These are phyloP conservation scores for Spodoptera littoralis DNA, from an alignment of 2,888 invertebrate species.

Conservation along the genomic window DNA sequence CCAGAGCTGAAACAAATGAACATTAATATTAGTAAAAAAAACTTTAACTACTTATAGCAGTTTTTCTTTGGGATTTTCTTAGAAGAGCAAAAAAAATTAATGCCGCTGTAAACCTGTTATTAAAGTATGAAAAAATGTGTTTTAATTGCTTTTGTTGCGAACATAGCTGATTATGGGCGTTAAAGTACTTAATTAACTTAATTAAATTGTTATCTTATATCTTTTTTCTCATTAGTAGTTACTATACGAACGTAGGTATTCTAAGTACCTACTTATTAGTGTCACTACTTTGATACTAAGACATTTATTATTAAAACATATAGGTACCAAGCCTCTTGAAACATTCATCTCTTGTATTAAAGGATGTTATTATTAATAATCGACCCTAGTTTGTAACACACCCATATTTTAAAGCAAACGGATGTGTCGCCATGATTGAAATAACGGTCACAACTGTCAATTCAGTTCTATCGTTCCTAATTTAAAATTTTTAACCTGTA, in stretches of 20 bases:
- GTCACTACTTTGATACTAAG: no score
- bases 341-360: no score
- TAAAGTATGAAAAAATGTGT: constrained; percentile 5
- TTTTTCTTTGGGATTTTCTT: constrained; percentile 1
- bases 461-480: constrained; percentile 7
- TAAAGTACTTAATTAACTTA: constrained; percentile 4
- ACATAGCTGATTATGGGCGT: constrained; percentile 1
- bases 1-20: constrained; percentile 91
- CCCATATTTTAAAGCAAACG: not conserved
- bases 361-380: no score
- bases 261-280: no score
- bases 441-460: constrained; percentile 10
- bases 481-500: constrained; percentile 15
- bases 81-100: constrained; percentile 6
- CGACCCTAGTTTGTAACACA: not conserved
- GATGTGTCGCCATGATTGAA: constrained; percentile 11
- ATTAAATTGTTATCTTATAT: constrained; percentile 1
- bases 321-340: no score
- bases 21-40: constrained; percentile 11
- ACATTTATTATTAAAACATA: no score
- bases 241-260: no score
- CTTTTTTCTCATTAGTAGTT: not conserved
- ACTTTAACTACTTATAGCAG: not conserved
- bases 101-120: not conserved
- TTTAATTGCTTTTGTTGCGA: constrained; percentile 4